Percentiles rank a stretch among this genome's conserved stretches.
Evolutionary conservation across 2,888 invertebrate species (phyloP).

Genomic region (Caenorhabditis afra): DNA sequence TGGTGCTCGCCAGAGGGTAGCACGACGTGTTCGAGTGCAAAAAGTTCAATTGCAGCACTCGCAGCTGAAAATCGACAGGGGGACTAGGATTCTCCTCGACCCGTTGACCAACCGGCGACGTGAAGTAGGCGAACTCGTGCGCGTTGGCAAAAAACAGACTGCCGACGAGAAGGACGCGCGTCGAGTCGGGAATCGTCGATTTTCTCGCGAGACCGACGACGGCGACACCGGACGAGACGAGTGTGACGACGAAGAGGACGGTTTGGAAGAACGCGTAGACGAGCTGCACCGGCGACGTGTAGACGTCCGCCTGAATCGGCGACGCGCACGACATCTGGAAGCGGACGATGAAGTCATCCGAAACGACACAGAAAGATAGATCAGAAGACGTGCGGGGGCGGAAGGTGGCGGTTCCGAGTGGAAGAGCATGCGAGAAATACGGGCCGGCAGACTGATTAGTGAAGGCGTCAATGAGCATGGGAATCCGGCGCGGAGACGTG

Average conservation of each 20-base stretch:
- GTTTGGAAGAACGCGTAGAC: conserved; percentile 34
- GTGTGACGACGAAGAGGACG: conserved; percentile 26
- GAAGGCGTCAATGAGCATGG: neutral
- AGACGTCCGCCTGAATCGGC: conserved; percentile 25
- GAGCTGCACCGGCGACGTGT: conserved; percentile 26
- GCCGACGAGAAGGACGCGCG: conserved; percentile 35
- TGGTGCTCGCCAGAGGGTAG: conserved; percentile 26
- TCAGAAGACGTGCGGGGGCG: too few relatives aligned
- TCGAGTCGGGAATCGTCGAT: conserved; percentile 40
- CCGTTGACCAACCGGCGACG: conserved; percentile 9
- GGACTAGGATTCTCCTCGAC: neutral
- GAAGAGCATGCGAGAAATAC: too few relatives aligned
- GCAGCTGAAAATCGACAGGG: conserved; percentile 10
- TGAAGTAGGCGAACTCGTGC: conserved; percentile 41
- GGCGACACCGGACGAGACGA: conserved; percentile 28
- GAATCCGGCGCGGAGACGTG: too few relatives aligned
- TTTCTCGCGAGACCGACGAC: conserved; percentile 29
- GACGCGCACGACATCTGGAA: conserved; percentile 49
- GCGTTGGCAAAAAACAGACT: conserved; percentile 44
- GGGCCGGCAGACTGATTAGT: too few relatives aligned
- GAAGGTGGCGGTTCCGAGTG: too few relatives aligned
- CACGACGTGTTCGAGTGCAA: conserved; percentile 39
- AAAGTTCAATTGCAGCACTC: conserved; percentile 15
- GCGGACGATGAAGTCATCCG: too few relatives aligned
- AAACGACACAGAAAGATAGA: too few relatives aligned